Percentiles rank a stretch among this genome's conserved stretches.
phyloP scores from a whole-genome alignment of 1,140 invertebrate genomes.

The Eurytemora carolleeae region DNA sequence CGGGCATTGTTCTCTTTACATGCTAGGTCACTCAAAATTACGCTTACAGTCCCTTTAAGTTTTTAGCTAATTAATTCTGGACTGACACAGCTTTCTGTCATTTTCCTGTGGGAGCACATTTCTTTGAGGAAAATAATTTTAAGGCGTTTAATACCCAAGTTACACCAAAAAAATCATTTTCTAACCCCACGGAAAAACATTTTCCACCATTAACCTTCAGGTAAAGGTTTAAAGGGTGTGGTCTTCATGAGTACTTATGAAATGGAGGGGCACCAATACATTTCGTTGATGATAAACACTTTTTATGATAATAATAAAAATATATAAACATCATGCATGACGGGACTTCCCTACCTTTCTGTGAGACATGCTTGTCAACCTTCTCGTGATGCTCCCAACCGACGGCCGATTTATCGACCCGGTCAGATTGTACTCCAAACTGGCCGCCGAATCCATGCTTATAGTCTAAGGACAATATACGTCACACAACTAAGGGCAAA shows the following conservation, averaged over 20 bases:
- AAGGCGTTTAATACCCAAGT: too few relatives aligned
- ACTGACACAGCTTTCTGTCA: too few relatives aligned
- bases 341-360: constrained; percentile 29
- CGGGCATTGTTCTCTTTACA: too few relatives aligned
- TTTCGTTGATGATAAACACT: constrained; percentile 26
- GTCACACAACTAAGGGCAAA: too few relatives aligned
- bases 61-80: too few relatives aligned
- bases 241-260: not conserved
- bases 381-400: constrained; percentile 29
- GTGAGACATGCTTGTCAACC: constrained; percentile 27
- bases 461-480: constrained; percentile 26
- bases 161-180: too few relatives aligned
- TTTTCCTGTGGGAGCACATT: too few relatives aligned
- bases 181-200: too few relatives aligned
- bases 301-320: constrained; percentile 33
- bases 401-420: constrained; percentile 34
- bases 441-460: constrained; percentile 36
- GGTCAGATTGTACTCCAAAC: constrained; percentile 36
- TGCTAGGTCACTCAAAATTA: too few relatives aligned
- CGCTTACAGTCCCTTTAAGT: too few relatives aligned
- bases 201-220: too few relatives aligned
- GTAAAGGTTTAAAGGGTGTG: not conserved
- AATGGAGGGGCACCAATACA: not conserved
- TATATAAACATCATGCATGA: constrained; percentile 38
- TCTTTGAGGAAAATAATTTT: too few relatives aligned